These are phyloP conservation scores for Pantherophis guttatus DNA, from an alignment of 2,113 vertebrate species.

Conservation along the genomic window DNA sequence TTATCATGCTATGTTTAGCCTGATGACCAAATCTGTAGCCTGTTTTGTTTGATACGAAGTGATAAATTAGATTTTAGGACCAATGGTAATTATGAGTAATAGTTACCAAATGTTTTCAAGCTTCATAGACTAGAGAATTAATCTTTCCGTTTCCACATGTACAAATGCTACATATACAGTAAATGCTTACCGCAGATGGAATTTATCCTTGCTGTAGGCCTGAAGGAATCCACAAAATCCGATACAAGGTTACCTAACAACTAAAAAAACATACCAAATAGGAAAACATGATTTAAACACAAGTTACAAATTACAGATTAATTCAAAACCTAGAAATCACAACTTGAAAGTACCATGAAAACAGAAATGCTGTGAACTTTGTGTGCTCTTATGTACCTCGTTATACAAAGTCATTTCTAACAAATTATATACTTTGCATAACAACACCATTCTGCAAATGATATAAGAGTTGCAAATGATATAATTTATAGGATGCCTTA, in stretches of 20 bases:
- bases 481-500: not conserved
- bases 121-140: not conserved
- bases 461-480: not conserved
- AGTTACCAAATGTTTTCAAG: not conserved
- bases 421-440: not conserved
- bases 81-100: not conserved
- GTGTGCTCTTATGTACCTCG: not conserved
- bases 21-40: not conserved
- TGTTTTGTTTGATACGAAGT: not conserved
- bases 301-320: not conserved
- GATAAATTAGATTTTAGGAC: not conserved
- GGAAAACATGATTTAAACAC: not conserved
- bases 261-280: constrained; percentile 64
- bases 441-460: not conserved
- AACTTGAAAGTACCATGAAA: not conserved
- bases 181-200: constrained; percentile 92
- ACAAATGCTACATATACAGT: not conserved
- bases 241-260: constrained; percentile 93
- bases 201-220: constrained; percentile 97
- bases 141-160: not conserved
- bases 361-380: not conserved
- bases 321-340: not conserved
- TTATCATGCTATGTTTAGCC: not conserved
- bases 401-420: not conserved
- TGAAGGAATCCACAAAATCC: constrained; percentile 97